A percentile compares a stretch with the other conserved stretches of the same genome.
phyloP scores from a whole-genome alignment of 2,888 invertebrate species.

The Pseudococcus jackbeardsleyi region DNA sequence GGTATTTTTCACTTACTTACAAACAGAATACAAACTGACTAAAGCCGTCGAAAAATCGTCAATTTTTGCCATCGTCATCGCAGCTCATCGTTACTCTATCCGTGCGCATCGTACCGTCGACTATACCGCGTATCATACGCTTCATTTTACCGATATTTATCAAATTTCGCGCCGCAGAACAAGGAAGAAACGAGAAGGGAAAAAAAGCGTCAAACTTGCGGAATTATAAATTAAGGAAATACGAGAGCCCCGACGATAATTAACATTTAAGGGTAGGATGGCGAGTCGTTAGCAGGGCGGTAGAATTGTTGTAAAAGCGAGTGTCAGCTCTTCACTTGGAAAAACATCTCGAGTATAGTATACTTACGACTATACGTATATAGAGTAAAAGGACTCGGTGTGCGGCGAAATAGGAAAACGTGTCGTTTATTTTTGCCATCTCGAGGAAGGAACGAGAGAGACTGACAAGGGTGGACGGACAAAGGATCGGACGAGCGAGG shows the following conservation, averaged over 20 bases:
- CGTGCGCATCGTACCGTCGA: not conserved
- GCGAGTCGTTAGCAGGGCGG: not conserved
- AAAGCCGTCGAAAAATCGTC: not conserved
- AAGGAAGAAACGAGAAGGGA: not conserved
- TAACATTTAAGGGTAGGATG: not conserved
- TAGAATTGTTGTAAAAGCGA: conserved; percentile 29
- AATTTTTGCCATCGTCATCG: not conserved
- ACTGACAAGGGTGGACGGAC: not conserved
- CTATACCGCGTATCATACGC: not conserved
- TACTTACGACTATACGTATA: too few relatives aligned
- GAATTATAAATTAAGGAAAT: conserved; percentile 37
- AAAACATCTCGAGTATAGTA: conserved; percentile 33
- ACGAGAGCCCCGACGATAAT: conserved; percentile 25
- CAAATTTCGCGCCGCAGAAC: not conserved
- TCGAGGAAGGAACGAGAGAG: not conserved
- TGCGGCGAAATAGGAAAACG: conserved; percentile 20
- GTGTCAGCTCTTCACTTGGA: conserved; percentile 44
- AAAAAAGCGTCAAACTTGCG: not conserved
- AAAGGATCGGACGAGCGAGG: not conserved
- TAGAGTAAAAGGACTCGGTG: not conserved
- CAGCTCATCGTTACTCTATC: not conserved
- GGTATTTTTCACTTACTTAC: too few relatives aligned
- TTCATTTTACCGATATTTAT: not conserved
- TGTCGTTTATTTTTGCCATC: conserved; percentile 44
- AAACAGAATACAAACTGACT: too few relatives aligned